Evolutionary conservation across 37 sponge, comb jelly and placozoan genomes (phyloP), one percentile per base, ranked within the genome.

Genomic region (Spongilla lacustris): DNA sequence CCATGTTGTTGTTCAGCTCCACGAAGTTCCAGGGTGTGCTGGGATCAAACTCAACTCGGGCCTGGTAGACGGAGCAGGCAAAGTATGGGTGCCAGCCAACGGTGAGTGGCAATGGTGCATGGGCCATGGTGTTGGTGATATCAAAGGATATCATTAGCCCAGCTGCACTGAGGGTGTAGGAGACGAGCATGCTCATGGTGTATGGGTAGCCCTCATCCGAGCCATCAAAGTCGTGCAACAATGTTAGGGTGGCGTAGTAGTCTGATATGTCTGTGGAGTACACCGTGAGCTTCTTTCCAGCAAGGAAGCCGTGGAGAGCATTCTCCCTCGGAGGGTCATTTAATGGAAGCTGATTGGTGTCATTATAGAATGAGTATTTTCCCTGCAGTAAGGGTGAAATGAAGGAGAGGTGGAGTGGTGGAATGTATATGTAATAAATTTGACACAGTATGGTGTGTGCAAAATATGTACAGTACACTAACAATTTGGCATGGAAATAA

Each of bases 81-180:
- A 94, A 91, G 34, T 94, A 94, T 0, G 95, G 95, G 41, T 94
- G 95, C 95, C 95, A 94, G 24, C 95, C 95, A 34, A 91, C 79
- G 28, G 88, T 88, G 68, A 94, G 66, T 4, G 92, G 91, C 34
- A 94, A 48, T 30, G 95, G 95, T 8, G 36, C 22, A 12, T 28
- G 26, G 17, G 36, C 13, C 76, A 81, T 82, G 17, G 9, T 48
- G 34, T 94, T 94, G 29, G 79, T 73, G 25, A 88, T 77, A 22
- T 0, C 28, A 14, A 94, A 50, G 3, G 2, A 1, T 23, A 94
- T 76, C 12, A 2, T 35, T 31, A 94, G 81, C 1, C 92, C 89
- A 21, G 67, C 12, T 9, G 31, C 50, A 34, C 49, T 71, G n/a
- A 94, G 74, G 23, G 33, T 88, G 75, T 94, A 94, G 4, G 48